Percentiles rank a stretch among this genome's conserved stretches.
Evolutionary conservation across 2,888 invertebrate species (phyloP).

Genomic region (Nymphalis urticae): DNA sequence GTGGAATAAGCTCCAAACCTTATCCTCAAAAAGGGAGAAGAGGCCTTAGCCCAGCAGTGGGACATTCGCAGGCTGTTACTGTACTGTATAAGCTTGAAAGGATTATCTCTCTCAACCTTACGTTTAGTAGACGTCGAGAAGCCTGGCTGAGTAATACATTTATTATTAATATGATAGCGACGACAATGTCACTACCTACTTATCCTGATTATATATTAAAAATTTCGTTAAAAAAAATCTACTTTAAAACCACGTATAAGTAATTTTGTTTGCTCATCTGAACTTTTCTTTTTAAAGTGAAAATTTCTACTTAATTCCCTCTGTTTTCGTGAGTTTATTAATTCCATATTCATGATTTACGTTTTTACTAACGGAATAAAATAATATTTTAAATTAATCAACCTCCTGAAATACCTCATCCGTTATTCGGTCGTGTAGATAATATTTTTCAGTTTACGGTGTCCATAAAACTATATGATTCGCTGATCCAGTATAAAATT

Average conservation of each 20-base stretch:
- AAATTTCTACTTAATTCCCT: background rate
- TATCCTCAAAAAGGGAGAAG: too few species aligned
- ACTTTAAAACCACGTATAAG: background rate
- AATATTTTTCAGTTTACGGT: too few species aligned
- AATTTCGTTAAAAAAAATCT: background rate
- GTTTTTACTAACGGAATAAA: background rate
- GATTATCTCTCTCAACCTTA: background rate
- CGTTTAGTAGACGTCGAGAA: background rate
- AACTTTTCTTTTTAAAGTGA: constrained; percentile 4
- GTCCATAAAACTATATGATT: too few species aligned
- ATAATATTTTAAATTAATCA: too few species aligned
- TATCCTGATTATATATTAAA: background rate
- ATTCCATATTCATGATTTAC: background rate
- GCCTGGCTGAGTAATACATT: background rate
- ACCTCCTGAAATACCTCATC: too few species aligned
- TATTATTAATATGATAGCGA: background rate
- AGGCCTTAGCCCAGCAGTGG: too few species aligned
- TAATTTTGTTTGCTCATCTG: background rate
- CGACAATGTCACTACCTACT: background rate
- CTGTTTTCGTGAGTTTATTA: background rate
- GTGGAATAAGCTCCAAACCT: too few species aligned
- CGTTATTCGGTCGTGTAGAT: too few species aligned
- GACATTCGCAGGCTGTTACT: too few species aligned
- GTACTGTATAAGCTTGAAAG: background rate
- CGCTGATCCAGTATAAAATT: too few species aligned